Evolutionary conservation across 2,113 vertebrate genomes (phyloP), one percentile per base, ranked within the genome.

Genomic region (Paedocypris sp.): DNA sequence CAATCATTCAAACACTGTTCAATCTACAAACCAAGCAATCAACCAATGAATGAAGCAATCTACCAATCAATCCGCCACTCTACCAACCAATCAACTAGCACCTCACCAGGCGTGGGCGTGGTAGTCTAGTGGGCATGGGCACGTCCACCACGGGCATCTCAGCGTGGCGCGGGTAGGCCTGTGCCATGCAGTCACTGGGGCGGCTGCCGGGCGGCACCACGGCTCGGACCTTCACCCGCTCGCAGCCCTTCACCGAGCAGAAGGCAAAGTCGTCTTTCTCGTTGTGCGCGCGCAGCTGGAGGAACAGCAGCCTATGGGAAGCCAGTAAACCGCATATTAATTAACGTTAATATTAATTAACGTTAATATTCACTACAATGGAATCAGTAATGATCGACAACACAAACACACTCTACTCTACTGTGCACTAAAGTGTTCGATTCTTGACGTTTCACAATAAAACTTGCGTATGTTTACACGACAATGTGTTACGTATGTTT

Each of bases 211-310:
- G 82, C 0, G 94, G 94, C 46, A 98, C 77, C 32, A 79, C 36
- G 1, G 92, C 94, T 64, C 88, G 92, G 59, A 99, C 90, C 77
- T 88, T 90, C 6, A 99, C 83, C 33, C 95, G 67, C 73, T 99
- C 95, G 1, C 95, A 99, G 45, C 95, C 95, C 62, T 87, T 89
- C 28, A 83, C 64, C 0, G 94, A 97, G 79, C 95, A 99, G 84
- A 97, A 99, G 51, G 92, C 89, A 23, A 90, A 94, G 16, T 73
- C 79, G 22, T 93, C 91, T 61, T 83, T 88, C 48, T 89, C 82
- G 0, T 91, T 90, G 54, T 94, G 89, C 1, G 93, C 91, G 62
- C 85, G 87, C 8, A 91, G 73, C 71, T 88, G 92, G 66, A 99
- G 75, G 76, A 98, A 94, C n/a, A 98, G 82, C 65, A 98, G 78